A percentile compares a stretch with the other conserved stretches of the same genome.
These are phyloP conservation scores for Ceratosolen solmsi DNA, from an alignment of 1,140 invertebrate species.

Conservation along the genomic window DNA sequence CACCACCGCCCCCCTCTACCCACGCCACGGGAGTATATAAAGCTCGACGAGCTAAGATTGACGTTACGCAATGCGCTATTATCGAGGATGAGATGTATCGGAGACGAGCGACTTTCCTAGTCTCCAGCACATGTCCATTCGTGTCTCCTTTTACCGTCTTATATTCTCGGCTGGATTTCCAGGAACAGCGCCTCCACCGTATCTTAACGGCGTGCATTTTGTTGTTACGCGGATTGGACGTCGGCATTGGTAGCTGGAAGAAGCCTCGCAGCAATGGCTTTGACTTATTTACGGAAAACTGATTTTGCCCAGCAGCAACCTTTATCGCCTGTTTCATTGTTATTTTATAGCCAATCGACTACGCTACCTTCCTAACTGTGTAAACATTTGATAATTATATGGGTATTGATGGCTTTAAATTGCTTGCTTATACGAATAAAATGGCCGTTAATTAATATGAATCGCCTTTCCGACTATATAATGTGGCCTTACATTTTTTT, in stretches of 20 bases:
- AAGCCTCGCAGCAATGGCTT: background rate
- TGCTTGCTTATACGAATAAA: background rate
- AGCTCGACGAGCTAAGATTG: conserved; percentile 26
- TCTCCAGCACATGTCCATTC: too few relatives aligned
- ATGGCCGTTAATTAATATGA: background rate
- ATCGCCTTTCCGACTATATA: background rate
- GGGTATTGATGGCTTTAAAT: background rate
- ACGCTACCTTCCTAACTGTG: background rate
- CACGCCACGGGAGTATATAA: too few relatives aligned
- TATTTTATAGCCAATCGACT: background rate
- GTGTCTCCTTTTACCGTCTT: conserved; percentile 4
- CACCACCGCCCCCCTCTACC: background rate
- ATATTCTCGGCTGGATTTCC: background rate
- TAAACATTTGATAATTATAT: background rate
- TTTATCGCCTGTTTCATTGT: conserved; percentile 8
- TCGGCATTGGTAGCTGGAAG: background rate
- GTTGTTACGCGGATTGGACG: background rate
- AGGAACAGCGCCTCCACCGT: background rate
- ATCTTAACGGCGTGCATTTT: background rate
- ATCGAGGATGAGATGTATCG: background rate
- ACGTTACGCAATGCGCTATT: background rate
- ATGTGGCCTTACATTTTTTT: too few relatives aligned
- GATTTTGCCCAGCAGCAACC: background rate
- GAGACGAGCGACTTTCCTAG: background rate
- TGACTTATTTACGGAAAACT: background rate